A percentile compares a stretch with the other conserved stretches of the same genome.
These are phyloP conservation scores for Philereme vetulata DNA, from an alignment of 2,888 invertebrate genomes.

Conservation along the genomic window DNA sequence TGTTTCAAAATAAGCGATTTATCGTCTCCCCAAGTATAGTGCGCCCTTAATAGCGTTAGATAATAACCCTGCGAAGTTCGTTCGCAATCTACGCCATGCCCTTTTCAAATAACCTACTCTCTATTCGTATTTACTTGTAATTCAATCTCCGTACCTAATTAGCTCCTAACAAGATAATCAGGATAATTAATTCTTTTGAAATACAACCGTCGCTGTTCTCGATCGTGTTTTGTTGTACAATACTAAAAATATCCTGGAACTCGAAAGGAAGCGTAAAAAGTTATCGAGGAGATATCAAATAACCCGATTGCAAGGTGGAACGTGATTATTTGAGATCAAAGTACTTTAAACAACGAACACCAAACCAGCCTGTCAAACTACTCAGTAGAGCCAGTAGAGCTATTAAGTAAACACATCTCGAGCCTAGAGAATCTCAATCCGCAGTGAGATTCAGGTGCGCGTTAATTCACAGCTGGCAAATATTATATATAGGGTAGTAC, in stretches of 20 bases:
- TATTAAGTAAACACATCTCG: no score
- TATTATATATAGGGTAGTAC: constrained; percentile 16
- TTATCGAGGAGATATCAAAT: constrained; percentile 19
- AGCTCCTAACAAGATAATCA: constrained; percentile 13
- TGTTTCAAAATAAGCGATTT: no score
- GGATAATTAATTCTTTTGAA: constrained; percentile 32
- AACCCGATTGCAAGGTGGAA: constrained; percentile 12
- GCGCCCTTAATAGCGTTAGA: no score
- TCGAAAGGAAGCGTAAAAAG: constrained; percentile 11
- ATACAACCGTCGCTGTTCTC: constrained; percentile 6
- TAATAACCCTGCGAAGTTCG: no score
- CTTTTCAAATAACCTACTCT: constrained; percentile 1
- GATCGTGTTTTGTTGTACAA: constrained; percentile 6
- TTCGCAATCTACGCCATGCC: no score
- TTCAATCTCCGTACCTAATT: constrained; percentile 1
- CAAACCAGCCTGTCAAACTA: constrained; percentile 27
- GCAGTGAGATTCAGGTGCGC: constrained; percentile 33
- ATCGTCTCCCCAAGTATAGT: no score
- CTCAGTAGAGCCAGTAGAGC: no score
- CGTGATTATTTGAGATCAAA: constrained; percentile 20
- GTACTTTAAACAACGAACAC: constrained; percentile 31
- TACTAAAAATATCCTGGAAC: constrained; percentile 4
- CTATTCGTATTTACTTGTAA: neutral
- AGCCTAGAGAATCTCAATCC: no score
- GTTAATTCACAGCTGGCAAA: constrained; percentile 32